phyloP scores from a whole-genome alignment of 2,888 invertebrate species.

The Tetragonula carbonaria region DNA sequence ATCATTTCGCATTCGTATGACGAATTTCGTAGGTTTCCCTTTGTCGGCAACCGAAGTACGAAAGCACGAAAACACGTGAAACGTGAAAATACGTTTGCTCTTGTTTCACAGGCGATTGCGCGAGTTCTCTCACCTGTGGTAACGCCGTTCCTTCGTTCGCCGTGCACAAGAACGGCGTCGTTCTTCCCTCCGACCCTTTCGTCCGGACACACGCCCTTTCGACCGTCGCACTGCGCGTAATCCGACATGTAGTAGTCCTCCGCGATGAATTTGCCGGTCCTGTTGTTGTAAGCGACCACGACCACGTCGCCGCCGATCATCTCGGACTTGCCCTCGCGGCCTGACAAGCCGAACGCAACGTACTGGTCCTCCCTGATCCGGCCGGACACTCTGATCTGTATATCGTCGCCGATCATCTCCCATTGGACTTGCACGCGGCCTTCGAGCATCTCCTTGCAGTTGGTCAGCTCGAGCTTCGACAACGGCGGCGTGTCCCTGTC shows the following conservation, averaged over 20 bases:
- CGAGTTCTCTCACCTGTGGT: conserved; percentile 85
- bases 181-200: conserved; percentile 91
- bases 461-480: conserved; percentile 85
- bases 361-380: conserved; percentile 93
- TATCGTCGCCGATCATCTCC: conserved; percentile 91
- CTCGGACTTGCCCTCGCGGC: conserved; percentile 89
- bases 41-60: too few species aligned
- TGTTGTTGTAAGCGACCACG: conserved; percentile 90
- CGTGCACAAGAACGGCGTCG: conserved; percentile 90
- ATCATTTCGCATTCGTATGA: too few species aligned
- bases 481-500: conserved; percentile 79
- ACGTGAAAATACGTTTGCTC: too few species aligned
- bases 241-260: conserved; percentile 94
- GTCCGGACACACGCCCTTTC: conserved; percentile 94
- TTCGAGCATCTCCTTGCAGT: conserved; percentile 93
- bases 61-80: too few species aligned
- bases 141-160: conserved; percentile 91
- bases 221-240: conserved; percentile 92
- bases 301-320: conserved; percentile 94
- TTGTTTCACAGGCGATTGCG: too few species aligned
- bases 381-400: conserved; percentile 92
- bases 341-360: conserved; percentile 94
- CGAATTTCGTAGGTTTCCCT: too few species aligned
- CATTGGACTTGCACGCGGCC: conserved; percentile 94
- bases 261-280: conserved; percentile 88